Base-by-base conservation (phyloP, 1,140 invertebrate species). In the Sinella curviseta region DNA sequence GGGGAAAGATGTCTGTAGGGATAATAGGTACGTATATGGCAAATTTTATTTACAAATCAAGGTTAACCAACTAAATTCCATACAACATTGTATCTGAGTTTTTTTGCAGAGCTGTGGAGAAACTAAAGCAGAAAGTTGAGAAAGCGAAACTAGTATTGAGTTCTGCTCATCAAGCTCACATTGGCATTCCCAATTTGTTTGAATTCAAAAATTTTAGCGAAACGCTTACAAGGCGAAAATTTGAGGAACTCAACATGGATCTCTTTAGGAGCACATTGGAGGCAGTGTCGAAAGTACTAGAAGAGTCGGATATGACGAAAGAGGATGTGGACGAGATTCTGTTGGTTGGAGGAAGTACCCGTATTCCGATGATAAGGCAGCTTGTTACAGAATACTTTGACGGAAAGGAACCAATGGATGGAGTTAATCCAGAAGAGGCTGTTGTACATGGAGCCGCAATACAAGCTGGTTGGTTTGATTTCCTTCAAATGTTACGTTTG, bases 121-220 rank as follows among this genome's bases (percentile, higher is more conserved):
- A 98, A 88, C 90, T 99, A 81, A 91, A 97, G 88, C 92, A 96
- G 88, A 97, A 98, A 88, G 96, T 98, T 60, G 57, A 60, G 24
- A 60, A 60, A n/a, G 57, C 57, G 14, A 60, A 60, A 26, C 12
- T 8, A 60, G 20, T 97, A 99, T 87, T 98, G 98, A 87, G 97
- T 97, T 0, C 99, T 99, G 91, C 91, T 20, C 98, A 86, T 95
- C 96, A 98, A 89, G 95, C 97, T 80, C 94, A 94, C 87, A 97
- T 99, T 86, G 98, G 99, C 90, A 99, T 99, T 86, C 98, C 99
- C 89, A 98, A 96, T 20, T 95, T 99, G 91, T 99, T 95, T 85
- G 97, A 99, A 86, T 97, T 97, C 84, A 96, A 99, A 86, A 97
- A 99, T 86, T 99, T 99, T 92, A 97, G 95, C n/a, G 98, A 99